Evolutionary conservation across 2,797 vertebrate species (phyloP).

Genomic region (Dipus sagitta): DNA sequence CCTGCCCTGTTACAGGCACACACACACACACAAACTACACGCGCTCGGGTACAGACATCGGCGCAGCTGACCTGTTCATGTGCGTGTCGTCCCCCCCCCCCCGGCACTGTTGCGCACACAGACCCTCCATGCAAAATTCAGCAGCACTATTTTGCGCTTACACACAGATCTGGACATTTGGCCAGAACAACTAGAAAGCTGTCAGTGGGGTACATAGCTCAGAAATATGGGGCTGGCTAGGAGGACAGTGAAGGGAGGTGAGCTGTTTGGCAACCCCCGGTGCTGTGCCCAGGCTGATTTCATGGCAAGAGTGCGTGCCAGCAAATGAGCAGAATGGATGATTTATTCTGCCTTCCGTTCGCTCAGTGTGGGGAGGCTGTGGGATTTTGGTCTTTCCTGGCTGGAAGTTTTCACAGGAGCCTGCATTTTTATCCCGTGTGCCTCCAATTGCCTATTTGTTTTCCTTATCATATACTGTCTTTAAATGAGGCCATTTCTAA

Average conservation of each 20-base stretch:
- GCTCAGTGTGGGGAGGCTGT: background rate
- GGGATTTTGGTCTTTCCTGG: background rate
- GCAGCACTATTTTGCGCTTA: accelerated
- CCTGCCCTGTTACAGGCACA: too few species aligned
- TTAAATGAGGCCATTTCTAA: conserved; percentile 9
- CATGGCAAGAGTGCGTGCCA: background rate
- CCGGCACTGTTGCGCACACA: background rate
- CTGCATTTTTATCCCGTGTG: background rate
- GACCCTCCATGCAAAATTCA: accelerated
- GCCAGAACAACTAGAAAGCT: background rate
- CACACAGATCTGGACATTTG: background rate
- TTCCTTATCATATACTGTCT: background rate
- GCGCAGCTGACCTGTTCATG: too few species aligned
- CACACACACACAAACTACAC: background rate
- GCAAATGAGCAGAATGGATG: background rate
- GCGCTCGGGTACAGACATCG: too few species aligned
- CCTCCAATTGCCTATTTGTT: background rate
- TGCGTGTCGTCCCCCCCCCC: too few species aligned
- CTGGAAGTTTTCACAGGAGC: background rate
- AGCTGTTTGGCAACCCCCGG: background rate
- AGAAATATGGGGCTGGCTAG: background rate
- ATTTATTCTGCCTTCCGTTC: background rate
- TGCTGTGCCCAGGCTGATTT: background rate
- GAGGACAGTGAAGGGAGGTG: background rate
- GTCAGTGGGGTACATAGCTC: background rate